These are phyloP conservation scores for Synchiropus splendidus DNA, from an alignment of 2,113 vertebrate genomes.

Conservation along the genomic window DNA sequence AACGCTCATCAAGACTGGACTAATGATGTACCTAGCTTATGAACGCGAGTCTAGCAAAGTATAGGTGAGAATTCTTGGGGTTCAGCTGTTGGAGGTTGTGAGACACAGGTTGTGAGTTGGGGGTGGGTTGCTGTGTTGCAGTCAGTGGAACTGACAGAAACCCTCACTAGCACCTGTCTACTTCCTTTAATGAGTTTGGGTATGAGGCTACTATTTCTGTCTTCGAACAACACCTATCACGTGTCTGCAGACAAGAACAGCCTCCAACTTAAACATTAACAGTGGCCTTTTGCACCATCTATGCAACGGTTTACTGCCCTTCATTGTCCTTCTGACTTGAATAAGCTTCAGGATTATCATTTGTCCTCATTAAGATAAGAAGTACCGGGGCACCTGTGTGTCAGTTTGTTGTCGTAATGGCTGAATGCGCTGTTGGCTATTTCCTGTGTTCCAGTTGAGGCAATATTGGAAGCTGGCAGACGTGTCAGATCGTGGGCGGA, in stretches of 20 bases:
- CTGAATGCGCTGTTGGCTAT: too few relatives aligned
- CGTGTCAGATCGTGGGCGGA: too few relatives aligned
- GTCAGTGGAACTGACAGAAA: slow-evolving; percentile 16
- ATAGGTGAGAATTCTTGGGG: background rate
- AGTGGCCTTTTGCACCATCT: background rate
- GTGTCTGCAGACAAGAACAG: too few relatives aligned
- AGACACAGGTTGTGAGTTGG: slow-evolving; percentile 4
- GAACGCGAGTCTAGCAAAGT: slow-evolving; percentile 8
- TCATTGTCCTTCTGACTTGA: too few relatives aligned
- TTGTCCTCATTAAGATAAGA: too few relatives aligned
- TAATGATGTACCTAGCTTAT: slow-evolving; percentile 32
- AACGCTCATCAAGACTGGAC: slow-evolving; percentile 1
- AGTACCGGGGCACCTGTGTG: too few relatives aligned
- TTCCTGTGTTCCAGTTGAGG: too few relatives aligned
- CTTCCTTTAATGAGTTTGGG: slow-evolving; percentile 17
- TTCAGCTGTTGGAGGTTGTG: slow-evolving; percentile 14
- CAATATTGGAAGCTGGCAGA: too few relatives aligned
- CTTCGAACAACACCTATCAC: slow-evolving; percentile 4
- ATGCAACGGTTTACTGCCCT: too few relatives aligned
- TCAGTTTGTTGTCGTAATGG: too few relatives aligned
- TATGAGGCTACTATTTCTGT: slow-evolving; percentile 2
- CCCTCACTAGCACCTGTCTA: slow-evolving; percentile 26
- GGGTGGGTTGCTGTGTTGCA: slow-evolving; percentile 5
- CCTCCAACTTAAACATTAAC: background rate
- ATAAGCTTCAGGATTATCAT: too few relatives aligned